Evolutionary conservation across 1,140 invertebrate genomes (phyloP).

Genomic region (Yoshiicerus persimilis): DNA sequence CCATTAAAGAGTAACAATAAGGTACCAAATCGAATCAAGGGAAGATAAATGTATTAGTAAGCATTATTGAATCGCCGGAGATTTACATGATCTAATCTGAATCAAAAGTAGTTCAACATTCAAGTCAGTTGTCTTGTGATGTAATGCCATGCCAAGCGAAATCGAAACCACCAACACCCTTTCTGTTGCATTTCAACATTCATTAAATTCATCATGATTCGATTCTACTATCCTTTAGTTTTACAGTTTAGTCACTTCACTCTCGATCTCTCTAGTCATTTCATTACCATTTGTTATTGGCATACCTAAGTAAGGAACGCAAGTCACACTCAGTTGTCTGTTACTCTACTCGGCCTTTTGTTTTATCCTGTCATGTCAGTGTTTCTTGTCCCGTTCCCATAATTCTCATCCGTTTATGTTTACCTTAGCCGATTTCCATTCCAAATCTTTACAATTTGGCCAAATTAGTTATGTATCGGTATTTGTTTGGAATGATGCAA

Average conservation of each 20-base stretch:
- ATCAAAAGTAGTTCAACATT: not conserved
- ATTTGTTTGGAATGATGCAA: not conserved
- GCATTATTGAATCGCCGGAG: not conserved
- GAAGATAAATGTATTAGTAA: not conserved
- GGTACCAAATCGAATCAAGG: not conserved
- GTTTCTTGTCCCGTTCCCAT: too few relatives aligned
- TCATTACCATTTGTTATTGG: not conserved
- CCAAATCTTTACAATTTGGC: not conserved
- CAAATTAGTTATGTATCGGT: not conserved
- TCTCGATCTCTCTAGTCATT: not conserved
- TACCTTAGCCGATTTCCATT: not conserved
- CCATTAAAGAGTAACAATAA: not conserved
- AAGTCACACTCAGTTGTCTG: not conserved
- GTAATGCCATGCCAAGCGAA: not conserved
- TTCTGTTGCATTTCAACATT: not conserved
- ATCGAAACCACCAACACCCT: not conserved
- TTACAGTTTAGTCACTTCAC: not conserved
- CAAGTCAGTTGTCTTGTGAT: not conserved
- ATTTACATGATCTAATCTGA: not conserved
- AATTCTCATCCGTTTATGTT: not conserved
- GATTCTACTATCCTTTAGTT: not conserved
- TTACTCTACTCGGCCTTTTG: not conserved
- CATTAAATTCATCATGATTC: not conserved
- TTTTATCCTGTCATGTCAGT: not conserved
- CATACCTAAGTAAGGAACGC: not conserved